A percentile compares a stretch with the other conserved stretches of the same genome.
Evolutionary conservation across 2,113 vertebrate genomes (phyloP).

Genomic region (Andinoacara biseriatus): DNA sequence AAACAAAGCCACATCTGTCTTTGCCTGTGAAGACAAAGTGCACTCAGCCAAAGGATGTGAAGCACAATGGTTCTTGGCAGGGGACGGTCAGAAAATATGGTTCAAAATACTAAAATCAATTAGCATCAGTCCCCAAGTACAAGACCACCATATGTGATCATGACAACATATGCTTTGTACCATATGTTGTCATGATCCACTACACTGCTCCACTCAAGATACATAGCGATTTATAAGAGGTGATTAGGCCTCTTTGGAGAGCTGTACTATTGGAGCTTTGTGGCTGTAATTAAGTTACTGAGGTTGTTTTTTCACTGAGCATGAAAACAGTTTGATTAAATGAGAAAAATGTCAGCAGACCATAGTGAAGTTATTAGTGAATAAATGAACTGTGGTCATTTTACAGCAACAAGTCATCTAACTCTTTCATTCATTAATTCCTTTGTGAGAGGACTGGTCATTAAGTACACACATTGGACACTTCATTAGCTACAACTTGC

Average conservation of each 20-base stretch:
- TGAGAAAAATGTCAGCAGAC: not conserved
- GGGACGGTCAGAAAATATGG: not conserved
- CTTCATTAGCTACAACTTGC: not conserved
- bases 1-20: slow-evolving; percentile 19
- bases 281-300: not conserved
- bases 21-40: not conserved
- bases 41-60: not conserved
- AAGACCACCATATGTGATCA: accelerated
- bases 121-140: not conserved
- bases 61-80: not conserved
- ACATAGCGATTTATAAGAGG: not conserved
- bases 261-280: not conserved
- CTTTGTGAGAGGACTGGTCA: too few relatives aligned
- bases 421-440: too few relatives aligned
- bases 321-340: not conserved
- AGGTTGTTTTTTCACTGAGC: not conserved
- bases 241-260: not conserved
- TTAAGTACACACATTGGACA: not conserved
- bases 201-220: not conserved
- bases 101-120: not conserved
- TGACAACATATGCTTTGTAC: not conserved
- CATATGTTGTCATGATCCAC: accelerated
- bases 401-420: too few relatives aligned
- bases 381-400: not conserved
- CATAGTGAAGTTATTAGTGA: not conserved